A percentile compares a stretch with the other conserved stretches of the same genome.
These are phyloP conservation scores for Uropsilus gracilis DNA, from an alignment of 2,113 vertebrate species.

Conservation along the genomic window DNA sequence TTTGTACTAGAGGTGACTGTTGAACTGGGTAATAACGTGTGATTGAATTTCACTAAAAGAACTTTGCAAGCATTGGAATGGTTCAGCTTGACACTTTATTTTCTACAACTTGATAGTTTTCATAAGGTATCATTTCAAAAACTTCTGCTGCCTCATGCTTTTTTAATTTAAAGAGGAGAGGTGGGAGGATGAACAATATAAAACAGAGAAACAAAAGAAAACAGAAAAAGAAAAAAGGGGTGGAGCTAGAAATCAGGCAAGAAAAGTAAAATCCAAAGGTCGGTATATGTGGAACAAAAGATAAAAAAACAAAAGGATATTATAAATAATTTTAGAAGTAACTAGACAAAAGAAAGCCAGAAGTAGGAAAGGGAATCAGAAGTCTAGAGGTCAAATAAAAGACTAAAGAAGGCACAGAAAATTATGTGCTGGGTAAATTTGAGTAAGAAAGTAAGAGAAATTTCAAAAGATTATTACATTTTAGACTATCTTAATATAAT, in stretches of 20 bases:
- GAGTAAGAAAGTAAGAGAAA: not conserved
- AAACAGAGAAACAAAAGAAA: not conserved
- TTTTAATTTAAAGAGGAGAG: not conserved
- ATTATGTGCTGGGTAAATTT: not conserved
- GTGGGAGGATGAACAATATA: not conserved
- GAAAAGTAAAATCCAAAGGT: not conserved
- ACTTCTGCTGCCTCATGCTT: not conserved
- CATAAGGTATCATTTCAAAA: constrained; percentile 3
- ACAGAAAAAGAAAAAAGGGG: not conserved
- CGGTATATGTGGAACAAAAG: not conserved
- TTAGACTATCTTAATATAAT: not conserved
- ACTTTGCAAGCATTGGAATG: not conserved
- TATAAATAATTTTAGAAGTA: not conserved
- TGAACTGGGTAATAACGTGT: not conserved
- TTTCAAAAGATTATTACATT: not conserved
- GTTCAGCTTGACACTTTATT: not conserved
- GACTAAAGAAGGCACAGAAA: not conserved
- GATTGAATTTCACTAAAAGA: not conserved
- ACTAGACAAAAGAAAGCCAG: not conserved
- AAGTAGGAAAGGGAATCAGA: not conserved
- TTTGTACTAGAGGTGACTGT: not conserved
- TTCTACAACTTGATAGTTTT: not conserved
- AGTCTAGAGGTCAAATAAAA: not conserved
- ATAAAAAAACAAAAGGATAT: not conserved
- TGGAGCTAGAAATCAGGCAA: not conserved